Evolutionary conservation across 2,113 vertebrate species (phyloP), one percentile per base, ranked within the genome.

Genomic region (Ictalurus punctatus): DNA sequence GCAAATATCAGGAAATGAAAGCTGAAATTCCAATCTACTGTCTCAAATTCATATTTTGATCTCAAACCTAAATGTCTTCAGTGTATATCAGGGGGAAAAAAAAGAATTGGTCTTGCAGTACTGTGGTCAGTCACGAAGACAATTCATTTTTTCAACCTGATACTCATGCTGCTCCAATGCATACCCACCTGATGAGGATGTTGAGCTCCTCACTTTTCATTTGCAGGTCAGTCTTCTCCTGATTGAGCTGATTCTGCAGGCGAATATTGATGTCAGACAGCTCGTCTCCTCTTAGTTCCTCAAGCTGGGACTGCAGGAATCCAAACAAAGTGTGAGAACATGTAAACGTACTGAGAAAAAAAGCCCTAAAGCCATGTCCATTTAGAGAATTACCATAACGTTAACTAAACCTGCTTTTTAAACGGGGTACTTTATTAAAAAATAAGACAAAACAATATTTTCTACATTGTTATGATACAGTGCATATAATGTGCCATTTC

Each of bases 191-290:
- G 94, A 99, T 99, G 56, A 99, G 96, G 58, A 99, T 99, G 93
- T 99, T 99, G 83, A 99, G 96, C 92, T 99, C 98, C 93, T 99
- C 98, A 0, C 98, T 99, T 95, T 99, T 98, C 93, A 98, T 96
- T 94, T 99, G 98, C 92, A 99, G 94, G 89, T 96, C 97, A 0
- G 96, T 96, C 91, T 99, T 99, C 93, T 99, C 98, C 92, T 98
- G 97, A 94, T 96, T 97, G 73, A 99, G 96, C 94, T 99, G 98
- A 93, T 97, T 95, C 93, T 99, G 98, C 80, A 99, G 96, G 76
- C 96, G 95, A 80, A 96, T 95, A 93, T 98, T 98, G 91, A 98
- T 94, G 30, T 99, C 98, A 0, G 96, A 94, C 91, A 99, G 93
- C 12, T 95, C 95, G 19, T 98, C 97, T 0, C 95, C 96, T 92